phyloP scores from a whole-genome alignment of 2,888 invertebrate species.

The Tiliacea aurago region DNA sequence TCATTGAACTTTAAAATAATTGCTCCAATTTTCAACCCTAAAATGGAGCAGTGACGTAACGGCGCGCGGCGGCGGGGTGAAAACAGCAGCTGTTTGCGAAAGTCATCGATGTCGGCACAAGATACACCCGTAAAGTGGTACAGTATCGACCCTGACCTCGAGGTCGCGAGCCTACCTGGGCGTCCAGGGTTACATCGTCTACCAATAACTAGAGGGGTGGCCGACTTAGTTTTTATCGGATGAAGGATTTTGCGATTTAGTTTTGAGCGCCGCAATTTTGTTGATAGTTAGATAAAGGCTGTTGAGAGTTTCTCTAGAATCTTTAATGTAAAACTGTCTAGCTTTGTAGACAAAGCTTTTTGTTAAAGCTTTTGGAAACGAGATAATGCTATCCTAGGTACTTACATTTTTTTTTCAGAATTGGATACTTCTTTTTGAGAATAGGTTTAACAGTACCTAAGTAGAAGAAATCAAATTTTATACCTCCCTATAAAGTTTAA shows the following conservation, averaged over 20 bases:
- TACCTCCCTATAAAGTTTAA: neutral
- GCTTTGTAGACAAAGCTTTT: constrained; percentile 4
- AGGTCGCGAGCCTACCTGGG: constrained; percentile 79
- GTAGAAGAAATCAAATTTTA: neutral
- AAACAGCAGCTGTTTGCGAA: constrained; percentile 70
- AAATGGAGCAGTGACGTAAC: constrained; percentile 51
- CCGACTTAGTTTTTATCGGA: constrained; percentile 43
- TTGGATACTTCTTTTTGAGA: neutral
- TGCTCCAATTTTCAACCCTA: constrained; percentile 32
- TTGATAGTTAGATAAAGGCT: constrained; percentile 19
- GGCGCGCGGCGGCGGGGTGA: constrained; percentile 21
- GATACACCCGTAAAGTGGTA: constrained; percentile 65
- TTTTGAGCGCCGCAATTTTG: constrained; percentile 25
- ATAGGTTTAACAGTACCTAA: neutral
- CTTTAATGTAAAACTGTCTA: neutral
- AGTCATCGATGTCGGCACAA: constrained; percentile 73
- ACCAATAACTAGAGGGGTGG: constrained; percentile 61
- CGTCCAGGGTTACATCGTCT: constrained; percentile 75
- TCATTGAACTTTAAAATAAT: neutral
- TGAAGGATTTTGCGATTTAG: constrained; percentile 41
- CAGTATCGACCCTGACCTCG: constrained; percentile 78
- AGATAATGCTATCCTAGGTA: neutral
- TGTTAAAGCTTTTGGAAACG: constrained; percentile 10
- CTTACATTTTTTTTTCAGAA: neutral
- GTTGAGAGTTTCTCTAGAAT: constrained; percentile 7